phyloP scores from a whole-genome alignment of 2,113 vertebrate species.

The Podarcis muralis region DNA sequence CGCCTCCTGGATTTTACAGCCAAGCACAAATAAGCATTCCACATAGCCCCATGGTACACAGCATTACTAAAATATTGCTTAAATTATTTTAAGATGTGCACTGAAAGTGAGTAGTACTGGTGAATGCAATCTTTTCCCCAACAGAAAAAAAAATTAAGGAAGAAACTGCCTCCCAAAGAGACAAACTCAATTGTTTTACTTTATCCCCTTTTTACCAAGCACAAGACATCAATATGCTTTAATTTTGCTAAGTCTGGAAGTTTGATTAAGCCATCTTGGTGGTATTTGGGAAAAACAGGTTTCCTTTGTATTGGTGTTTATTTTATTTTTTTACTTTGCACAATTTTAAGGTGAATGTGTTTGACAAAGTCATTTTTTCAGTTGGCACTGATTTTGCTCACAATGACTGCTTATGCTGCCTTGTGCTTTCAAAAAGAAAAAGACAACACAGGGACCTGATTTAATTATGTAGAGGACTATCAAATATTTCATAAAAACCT shows the following conservation, averaged over 20 bases:
- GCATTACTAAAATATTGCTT: not conserved
- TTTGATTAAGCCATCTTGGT: conserved; percentile 48
- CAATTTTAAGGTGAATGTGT: not conserved
- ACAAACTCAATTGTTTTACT: conserved; percentile 40
- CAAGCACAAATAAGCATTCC: not conserved
- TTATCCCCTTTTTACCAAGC: conserved; percentile 31
- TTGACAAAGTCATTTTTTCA: not conserved
- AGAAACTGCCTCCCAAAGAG: conserved; percentile 27
- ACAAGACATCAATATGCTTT: conserved; percentile 38
- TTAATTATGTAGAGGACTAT: not conserved
- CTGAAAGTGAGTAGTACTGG: not conserved
- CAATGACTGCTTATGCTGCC: not conserved
- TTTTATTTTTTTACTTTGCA: not conserved
- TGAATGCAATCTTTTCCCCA: not conserved
- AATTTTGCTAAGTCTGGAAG: conserved; percentile 29
- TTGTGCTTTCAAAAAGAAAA: not conserved
- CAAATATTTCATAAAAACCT: not conserved
- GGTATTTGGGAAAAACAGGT: conserved; percentile 39
- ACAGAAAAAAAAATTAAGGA: not conserved
- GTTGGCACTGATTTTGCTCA: not conserved
- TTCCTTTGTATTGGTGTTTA: not conserved
- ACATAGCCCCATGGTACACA: not conserved
- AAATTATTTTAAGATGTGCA: not conserved
- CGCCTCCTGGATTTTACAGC: not conserved
- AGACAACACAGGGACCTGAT: not conserved